Conservation (phyloP, 92 coral and sea anemone species). For the Micromussa lordhowensis region DNA sequence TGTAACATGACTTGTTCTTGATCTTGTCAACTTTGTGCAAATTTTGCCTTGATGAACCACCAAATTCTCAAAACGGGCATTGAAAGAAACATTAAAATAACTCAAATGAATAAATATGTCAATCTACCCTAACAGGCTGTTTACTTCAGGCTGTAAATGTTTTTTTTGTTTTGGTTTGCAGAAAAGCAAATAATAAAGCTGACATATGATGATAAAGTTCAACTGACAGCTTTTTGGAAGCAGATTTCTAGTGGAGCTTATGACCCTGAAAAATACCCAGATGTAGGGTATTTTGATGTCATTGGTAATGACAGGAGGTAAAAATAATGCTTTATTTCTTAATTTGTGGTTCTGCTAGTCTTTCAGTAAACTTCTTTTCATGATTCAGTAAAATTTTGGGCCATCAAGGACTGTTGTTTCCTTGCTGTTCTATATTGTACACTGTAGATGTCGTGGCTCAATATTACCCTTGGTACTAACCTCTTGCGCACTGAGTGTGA, state of each 20-base stretch:
- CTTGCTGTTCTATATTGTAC: too few relatives aligned
- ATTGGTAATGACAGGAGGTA: conserved; percentile 97
- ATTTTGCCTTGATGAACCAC: too few relatives aligned
- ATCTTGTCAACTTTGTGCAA: too few relatives aligned
- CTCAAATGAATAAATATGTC: too few relatives aligned
- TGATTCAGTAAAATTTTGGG: not conserved
- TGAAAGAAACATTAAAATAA: too few relatives aligned
- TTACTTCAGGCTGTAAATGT: not conserved
- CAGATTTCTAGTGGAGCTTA: conserved; percentile 88
- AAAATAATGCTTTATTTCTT: not conserved
- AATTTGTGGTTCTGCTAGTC: not conserved
- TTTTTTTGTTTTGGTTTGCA: conserved; percentile 12
- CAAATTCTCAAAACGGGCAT: too few relatives aligned
- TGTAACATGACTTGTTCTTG: too few relatives aligned
- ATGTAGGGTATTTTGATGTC: conserved; percentile 99
- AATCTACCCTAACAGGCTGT: too few relatives aligned
- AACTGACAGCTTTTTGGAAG: conserved; percentile 96
- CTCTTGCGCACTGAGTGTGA: too few relatives aligned
- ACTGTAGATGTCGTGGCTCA: too few relatives aligned
- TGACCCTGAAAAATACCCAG: conserved; percentile 90
- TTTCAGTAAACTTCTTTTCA: not conserved
- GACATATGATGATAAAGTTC: conserved; percentile 92
- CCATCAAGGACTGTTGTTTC: too few relatives aligned
- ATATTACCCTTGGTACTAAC: too few relatives aligned
- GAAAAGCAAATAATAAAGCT: conserved; percentile 95